Evolutionary conservation across 2,797 vertebrate species (phyloP).

Genomic region (Caiman crocodilus): DNA sequence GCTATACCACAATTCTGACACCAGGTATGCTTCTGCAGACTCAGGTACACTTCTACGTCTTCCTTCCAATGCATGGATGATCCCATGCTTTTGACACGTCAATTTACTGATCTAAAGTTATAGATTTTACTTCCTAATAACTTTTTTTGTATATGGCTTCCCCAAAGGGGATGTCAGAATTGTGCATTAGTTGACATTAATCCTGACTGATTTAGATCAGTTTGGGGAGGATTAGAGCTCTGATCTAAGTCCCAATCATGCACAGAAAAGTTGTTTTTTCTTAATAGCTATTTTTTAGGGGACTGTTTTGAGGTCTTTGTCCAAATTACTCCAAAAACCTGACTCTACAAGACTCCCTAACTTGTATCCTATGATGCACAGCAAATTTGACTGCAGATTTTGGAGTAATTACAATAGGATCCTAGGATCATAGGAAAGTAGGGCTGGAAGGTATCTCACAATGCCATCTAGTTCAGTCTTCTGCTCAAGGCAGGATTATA

Average conservation of each 20-base stretch:
- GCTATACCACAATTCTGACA: not conserved
- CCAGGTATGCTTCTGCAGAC: not conserved
- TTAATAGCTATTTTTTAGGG: not conserved
- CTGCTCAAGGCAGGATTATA: too few relatives aligned
- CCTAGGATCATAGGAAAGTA: too few relatives aligned
- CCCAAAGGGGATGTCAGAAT: not conserved
- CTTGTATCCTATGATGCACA: not conserved
- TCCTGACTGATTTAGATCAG: not conserved
- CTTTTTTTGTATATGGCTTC: not conserved
- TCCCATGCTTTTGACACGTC: not conserved
- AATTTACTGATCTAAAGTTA: not conserved
- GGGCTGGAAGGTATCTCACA: too few relatives aligned
- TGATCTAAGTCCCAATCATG: not conserved
- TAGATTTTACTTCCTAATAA: not conserved
- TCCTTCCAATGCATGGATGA: not conserved
- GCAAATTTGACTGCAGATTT: not conserved
- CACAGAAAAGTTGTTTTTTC: conserved; percentile 39
- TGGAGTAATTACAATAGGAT: not conserved
- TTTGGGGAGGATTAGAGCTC: conserved; percentile 14
- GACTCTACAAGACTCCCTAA: not conserved
- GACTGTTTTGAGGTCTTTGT: not conserved
- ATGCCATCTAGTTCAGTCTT: too few relatives aligned
- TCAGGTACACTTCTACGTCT: not conserved
- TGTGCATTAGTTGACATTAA: not conserved
- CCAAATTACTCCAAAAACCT: not conserved